Conservation (phyloP, 92 coral and sea anemone species). For the Galaxea fascicularis region DNA sequence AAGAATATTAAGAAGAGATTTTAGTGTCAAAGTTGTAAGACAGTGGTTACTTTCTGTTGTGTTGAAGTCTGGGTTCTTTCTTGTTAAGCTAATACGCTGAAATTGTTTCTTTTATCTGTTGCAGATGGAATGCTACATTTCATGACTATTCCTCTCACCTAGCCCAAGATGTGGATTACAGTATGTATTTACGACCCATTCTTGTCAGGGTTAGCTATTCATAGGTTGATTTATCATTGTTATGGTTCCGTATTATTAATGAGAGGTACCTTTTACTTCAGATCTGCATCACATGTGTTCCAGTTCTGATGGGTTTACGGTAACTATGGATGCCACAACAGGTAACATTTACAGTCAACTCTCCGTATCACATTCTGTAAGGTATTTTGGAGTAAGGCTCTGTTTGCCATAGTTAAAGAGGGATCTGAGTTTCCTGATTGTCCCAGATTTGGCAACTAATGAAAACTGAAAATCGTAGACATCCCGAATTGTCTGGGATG, state of each 20-base stretch:
- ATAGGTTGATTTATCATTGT: neutral
- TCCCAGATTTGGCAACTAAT: no score
- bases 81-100: neutral
- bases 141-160: constrained; percentile 93
- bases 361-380: neutral
- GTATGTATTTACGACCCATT: constrained; percentile 15
- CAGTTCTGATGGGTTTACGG: constrained; percentile 98
- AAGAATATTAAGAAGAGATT: neutral
- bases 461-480: no score
- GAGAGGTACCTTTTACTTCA: neutral
- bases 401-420: no score
- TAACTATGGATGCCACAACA: constrained; percentile 95
- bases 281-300: constrained; percentile 96
- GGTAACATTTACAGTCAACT: constrained; percentile 38
- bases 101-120: neutral
- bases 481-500: no score
- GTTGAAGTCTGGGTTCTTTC: neutral
- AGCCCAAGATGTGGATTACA: constrained; percentile 83
- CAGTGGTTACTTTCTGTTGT: neutral
- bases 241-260: no score
- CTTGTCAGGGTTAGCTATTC: no score
- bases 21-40: neutral
- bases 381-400: no score
- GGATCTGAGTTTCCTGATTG: no score
- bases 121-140: constrained; percentile 98